Base-by-base conservation (phyloP, 2,888 invertebrate genomes). In the Disparrhopalites patrizii region DNA sequence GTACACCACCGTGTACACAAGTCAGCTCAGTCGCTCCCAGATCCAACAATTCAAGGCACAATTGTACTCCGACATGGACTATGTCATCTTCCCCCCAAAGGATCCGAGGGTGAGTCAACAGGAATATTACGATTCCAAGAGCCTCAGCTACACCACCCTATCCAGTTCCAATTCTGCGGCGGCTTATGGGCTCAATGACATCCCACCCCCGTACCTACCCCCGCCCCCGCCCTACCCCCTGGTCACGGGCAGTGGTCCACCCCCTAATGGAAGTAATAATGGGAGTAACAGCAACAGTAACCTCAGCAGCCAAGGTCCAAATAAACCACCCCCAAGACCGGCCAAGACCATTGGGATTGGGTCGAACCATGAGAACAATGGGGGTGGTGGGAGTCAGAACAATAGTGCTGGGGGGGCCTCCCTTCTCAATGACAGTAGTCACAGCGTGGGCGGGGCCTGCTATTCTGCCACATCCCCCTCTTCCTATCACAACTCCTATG, bases 31-130 rank as follows among this genome's bases (percentile, higher is more conserved):
- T 0, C 81, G 86, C 20, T 86, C 87, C 27, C 92, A 91, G 77
- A 87, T 92, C 68, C 90, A 91, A 70, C 88, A 91, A 77, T 93
- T 91, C 76, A 90, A 91, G 76, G 91, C 91, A 77, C 93, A 93
- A 77, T 83, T 93, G 65, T 91, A 91, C 76, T 93, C 93, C 68
- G 93, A 93, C 77, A 91, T 91, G 2, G 93, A 93, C 79, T 93
- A 91, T 77, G 93, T 93, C 7, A 91, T 93, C 78, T 93, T 92
- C 77, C 93, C 93, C 0, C 79, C 92, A 69, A 92, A 92, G 80
- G 93, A 93, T 79, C 92, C 93, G 10, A 87, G 90, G 0, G 85
- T 93, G 52, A 92, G 92, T 71, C 91, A 91, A 77, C 93, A 93
- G 79, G 93, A 93, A 78, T 93, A 93, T 80, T 84, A 91, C 73